These are phyloP conservation scores for Meta bourneti DNA, from an alignment of 2,888 invertebrate species.

Conservation along the genomic window DNA sequence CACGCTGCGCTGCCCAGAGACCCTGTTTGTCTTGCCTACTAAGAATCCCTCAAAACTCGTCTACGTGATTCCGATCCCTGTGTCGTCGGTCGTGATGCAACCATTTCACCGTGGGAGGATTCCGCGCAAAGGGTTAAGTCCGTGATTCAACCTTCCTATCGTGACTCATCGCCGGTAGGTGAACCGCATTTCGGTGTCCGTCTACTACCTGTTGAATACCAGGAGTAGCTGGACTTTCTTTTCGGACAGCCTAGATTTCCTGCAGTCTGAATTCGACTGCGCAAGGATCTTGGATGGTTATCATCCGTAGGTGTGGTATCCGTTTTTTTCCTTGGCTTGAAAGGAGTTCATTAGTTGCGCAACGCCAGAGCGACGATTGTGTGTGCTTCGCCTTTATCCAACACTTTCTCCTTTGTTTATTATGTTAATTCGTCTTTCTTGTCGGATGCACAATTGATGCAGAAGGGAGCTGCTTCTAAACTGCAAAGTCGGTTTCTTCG, in stretches of 20 bases:
- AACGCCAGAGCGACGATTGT: neutral
- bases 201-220: neutral
- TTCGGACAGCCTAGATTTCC: conserved; percentile 17
- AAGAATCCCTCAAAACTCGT: neutral
- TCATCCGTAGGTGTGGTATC: neutral
- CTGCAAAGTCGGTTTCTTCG: no score
- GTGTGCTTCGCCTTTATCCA: neutral
- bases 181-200: conserved; percentile 47
- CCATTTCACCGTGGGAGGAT: conserved; percentile 42
- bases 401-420: no score
- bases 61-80: neutral
- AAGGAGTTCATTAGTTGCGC: neutral
- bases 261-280: neutral
- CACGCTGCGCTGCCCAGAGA: conserved; percentile 25
- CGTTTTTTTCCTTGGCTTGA: neutral
- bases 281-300: neutral
- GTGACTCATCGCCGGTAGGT: conserved; percentile 47
- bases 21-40: conserved; percentile 9
- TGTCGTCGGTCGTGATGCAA: neutral
- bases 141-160: conserved; percentile 54
- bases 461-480: no score
- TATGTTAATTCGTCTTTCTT: no score
- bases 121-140: conserved; percentile 38
- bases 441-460: no score
- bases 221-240: neutral